A percentile compares a stretch with the other conserved stretches of the same genome.
Evolutionary conservation across 1,140 invertebrate species (phyloP).

Genomic region (Drosophila truncata): DNA sequence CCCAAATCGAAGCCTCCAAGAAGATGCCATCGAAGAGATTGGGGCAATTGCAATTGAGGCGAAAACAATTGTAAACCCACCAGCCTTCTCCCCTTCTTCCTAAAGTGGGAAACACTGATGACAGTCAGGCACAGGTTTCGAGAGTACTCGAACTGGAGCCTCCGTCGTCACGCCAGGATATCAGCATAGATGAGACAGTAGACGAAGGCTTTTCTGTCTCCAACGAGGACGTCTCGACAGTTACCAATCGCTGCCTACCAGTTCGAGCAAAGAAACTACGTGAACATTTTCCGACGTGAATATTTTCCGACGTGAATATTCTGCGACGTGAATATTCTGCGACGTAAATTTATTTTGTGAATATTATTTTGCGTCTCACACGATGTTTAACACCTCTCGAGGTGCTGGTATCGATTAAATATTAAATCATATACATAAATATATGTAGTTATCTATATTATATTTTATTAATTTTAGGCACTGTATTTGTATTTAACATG

Average conservation of each 20-base stretch:
- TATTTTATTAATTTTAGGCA: no score
- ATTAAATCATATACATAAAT: neutral
- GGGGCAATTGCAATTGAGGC: slow-evolving; percentile 53
- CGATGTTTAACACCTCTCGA: slow-evolving; percentile 8
- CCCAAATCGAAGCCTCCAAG: slow-evolving; percentile 36
- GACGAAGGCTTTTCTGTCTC: slow-evolving; percentile 5
- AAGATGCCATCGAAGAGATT: slow-evolving; percentile 58
- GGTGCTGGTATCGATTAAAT: neutral
- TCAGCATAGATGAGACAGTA: slow-evolving; percentile 60
- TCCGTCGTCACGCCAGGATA: slow-evolving; percentile 4
- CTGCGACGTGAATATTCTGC: slow-evolving; percentile 55
- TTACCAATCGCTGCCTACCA: slow-evolving; percentile 78
- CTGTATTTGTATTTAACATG: no score
- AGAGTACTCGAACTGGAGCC: neutral
- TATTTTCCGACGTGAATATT: slow-evolving; percentile 56
- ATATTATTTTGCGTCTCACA: slow-evolving; percentile 50
- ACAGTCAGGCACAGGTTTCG: neutral
- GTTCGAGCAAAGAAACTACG: slow-evolving; percentile 73
- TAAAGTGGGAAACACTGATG: slow-evolving; percentile 33
- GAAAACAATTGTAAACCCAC: slow-evolving; percentile 9
- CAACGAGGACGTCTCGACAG: slow-evolving; percentile 19
- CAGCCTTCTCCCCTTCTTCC: slow-evolving; percentile 44
- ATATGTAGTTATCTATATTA: no score
- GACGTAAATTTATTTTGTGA: no score
- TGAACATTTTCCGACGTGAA: no score